phyloP scores from a whole-genome alignment of 30 jellyfish, hydroid and myxozoan genomes.

The Cassiopea xamachana region DNA sequence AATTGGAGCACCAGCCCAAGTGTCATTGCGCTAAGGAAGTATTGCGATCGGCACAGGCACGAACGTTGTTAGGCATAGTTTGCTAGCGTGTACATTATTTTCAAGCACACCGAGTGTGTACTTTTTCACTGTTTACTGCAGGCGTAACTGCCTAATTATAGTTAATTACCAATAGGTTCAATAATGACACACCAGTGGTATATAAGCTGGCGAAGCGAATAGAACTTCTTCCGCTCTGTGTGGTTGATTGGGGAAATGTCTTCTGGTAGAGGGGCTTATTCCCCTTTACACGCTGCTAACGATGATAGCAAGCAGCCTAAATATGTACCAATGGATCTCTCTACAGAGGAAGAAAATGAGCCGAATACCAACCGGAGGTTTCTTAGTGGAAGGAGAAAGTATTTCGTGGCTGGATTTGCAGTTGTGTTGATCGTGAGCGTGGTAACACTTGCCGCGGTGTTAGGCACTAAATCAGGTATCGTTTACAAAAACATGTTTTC shows the following conservation, averaged over 20 bases:
- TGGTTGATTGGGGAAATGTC: constrained; percentile 8
- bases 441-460: constrained; percentile 65
- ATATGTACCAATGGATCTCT: constrained; percentile 46
- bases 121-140: not conserved
- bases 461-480: constrained; percentile 60
- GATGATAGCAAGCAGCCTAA: constrained; percentile 21
- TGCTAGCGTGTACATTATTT: not conserved
- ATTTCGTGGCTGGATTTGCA: constrained; percentile 58
- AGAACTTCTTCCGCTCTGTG: constrained; percentile 6
- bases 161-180: too few species aligned
- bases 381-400: constrained; percentile 35
- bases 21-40: not conserved
- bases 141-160: too few species aligned
- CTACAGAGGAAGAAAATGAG: constrained; percentile 42
- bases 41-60: not conserved
- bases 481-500: not conserved
- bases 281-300: constrained; percentile 45
- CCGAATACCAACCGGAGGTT: constrained; percentile 14
- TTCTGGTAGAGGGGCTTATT: constrained; percentile 48
- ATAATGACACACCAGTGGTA: too few species aligned
- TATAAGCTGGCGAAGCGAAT: too few species aligned
- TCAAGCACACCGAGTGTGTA: not conserved
- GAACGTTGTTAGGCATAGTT: constrained; percentile 7
- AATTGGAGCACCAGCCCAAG: constrained; percentile 62
- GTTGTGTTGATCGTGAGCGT: constrained; percentile 61